Base-by-base conservation (phyloP, 2,797 vertebrate genomes). In the Apodemus agrarius region DNA sequence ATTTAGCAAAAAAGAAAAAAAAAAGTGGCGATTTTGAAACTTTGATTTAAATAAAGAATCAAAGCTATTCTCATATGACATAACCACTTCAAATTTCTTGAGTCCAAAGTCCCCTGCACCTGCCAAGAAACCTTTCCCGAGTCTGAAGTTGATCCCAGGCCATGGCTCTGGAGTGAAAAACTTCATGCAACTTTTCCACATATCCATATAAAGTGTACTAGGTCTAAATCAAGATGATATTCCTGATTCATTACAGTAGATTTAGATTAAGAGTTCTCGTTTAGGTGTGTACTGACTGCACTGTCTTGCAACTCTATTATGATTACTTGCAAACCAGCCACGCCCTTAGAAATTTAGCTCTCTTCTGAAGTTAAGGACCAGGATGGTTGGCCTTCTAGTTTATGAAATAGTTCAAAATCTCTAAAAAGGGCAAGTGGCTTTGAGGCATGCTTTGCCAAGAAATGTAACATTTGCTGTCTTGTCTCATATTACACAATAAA, bases 401-500 rank as follows among this genome's bases (percentile, higher is more conserved):
- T 97, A 84, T 85, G 37, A 72, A 78, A 76, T 78, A 95, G 85
- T 93, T 0, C 49, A 10, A 14, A 54, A 34, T 85, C 31, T 90
- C 93, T 89, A 90, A 96, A 10, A 52, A 95, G 81, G 86, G 86
- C 95, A 95, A 85, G 11, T 46, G 14, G 49, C 65, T 93, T 29
- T 79, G 86, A 95, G 49, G 34, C 61, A 21, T 81, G 81, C 40
- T 57, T 90, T 52, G 74, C 57, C 46, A 96, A 95, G 31, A 65
- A 46, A 11, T 94, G 67, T 57, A 72, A 92, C 94, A 96, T 95
- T 98, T 92, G 91, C 12, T 76, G 93, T 85, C 74, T 7, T 97
- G 90, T 92, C 43, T 84, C 54, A 93, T 79, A 24, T 92, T 82
- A 88, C 2, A 78, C 19, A 89, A 37, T 59, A 87, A 89, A 88